phyloP scores from a whole-genome alignment of 2,888 invertebrate species.

The Microctonus brassicae region DNA sequence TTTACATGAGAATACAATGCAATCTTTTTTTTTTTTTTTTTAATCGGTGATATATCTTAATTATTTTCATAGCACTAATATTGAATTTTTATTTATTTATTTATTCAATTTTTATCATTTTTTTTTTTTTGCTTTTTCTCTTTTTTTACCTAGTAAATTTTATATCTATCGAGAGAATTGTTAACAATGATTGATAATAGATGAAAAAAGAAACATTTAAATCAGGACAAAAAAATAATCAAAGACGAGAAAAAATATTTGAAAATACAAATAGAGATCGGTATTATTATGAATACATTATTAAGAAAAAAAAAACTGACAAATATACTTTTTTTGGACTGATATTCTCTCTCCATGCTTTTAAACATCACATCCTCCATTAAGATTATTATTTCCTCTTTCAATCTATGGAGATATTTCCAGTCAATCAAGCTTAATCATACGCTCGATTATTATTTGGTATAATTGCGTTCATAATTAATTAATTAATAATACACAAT shows the following conservation, averaged over 20 bases:
- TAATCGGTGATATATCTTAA: conserved; percentile 54
- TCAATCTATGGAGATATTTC: conserved; percentile 23
- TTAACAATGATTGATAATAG: conserved; percentile 29
- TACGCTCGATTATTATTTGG: conserved; percentile 51
- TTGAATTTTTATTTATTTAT: too few species aligned
- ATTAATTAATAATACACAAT: not conserved
- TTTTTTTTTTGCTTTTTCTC: conserved; percentile 35
- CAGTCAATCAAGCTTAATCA: conserved; percentile 26
- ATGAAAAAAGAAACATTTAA: too few species aligned
- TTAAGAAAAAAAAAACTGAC: not conserved
- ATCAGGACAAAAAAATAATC: conserved; percentile 32
- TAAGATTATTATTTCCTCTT: conserved; percentile 8
- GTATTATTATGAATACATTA: not conserved
- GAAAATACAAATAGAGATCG: conserved; percentile 16
- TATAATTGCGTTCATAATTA: conserved; percentile 57
- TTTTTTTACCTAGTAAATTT: conserved; percentile 29
- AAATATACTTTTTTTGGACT: not conserved
- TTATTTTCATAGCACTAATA: conserved; percentile 45
- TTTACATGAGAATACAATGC: conserved; percentile 59
- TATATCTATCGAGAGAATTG: conserved; percentile 32
- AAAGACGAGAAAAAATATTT: conserved; percentile 30
- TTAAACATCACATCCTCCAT: not conserved
- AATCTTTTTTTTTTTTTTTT: conserved; percentile 58
- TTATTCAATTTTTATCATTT: too few species aligned
- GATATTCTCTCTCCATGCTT: not conserved